These are phyloP conservation scores for Neotoxoptera formosana DNA, from an alignment of 1,140 invertebrate species.

Conservation along the genomic window DNA sequence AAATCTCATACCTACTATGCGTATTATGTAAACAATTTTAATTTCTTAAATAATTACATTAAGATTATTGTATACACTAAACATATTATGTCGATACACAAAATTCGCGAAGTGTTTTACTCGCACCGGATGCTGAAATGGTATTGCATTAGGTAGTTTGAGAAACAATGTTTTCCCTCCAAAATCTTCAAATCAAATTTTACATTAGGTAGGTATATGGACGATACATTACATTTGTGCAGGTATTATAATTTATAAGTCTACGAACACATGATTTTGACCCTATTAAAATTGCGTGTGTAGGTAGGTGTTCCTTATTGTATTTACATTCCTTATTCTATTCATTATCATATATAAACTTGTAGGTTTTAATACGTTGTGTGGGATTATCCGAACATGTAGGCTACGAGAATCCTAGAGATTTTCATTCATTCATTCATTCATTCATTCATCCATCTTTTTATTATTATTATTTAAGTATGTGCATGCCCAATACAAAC, in stretches of 20 bases:
- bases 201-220: not conserved
- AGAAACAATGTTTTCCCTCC: slow-evolving; percentile 39
- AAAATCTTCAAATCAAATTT: not conserved
- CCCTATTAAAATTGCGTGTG: slow-evolving; percentile 49
- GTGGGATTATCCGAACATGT: slow-evolving; percentile 46
- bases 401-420: not conserved
- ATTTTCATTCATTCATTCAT: slow-evolving; percentile 35
- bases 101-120: not conserved
- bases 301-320: slow-evolving; percentile 40
- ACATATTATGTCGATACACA: not conserved
- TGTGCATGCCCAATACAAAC: not conserved
- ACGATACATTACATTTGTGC: not conserved
- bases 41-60: not conserved
- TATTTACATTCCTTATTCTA: slow-evolving; percentile 27
- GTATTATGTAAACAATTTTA: not conserved
- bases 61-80: not conserved
- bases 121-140: not conserved
- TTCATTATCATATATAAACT: slow-evolving; percentile 34
- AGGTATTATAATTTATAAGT: slow-evolving; percentile 21
- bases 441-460: not conserved
- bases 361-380: slow-evolving; percentile 50
- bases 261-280: slow-evolving; percentile 31
- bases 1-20: not conserved
- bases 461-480: not conserved
- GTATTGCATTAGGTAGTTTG: not conserved